Evolutionary conservation across 2,797 vertebrate species (phyloP).

Genomic region (Cyclura pinguis): DNA sequence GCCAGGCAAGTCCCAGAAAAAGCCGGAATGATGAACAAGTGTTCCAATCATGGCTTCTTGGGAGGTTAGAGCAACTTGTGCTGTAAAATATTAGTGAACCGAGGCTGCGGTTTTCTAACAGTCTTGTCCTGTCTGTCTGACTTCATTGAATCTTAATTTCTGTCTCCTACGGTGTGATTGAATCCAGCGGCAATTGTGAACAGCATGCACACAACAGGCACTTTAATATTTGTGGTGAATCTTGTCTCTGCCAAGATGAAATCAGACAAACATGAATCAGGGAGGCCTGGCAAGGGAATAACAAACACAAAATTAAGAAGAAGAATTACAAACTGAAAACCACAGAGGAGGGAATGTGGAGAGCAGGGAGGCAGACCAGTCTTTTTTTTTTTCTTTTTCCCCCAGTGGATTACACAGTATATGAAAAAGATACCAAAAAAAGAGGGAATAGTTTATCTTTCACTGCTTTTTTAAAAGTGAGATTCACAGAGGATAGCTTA

Average conservation of each 20-base stretch:
- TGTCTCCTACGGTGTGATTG: slow-evolving; percentile 30
- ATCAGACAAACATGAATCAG: slow-evolving; percentile 35
- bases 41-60: slow-evolving; percentile 43
- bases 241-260: slow-evolving; percentile 21
- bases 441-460: neutral
- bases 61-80: slow-evolving; percentile 40
- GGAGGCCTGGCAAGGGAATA: slow-evolving; percentile 2
- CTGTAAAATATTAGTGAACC: slow-evolving; percentile 43
- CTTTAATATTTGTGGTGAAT: slow-evolving; percentile 41
- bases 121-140: slow-evolving; percentile 32
- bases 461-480: neutral
- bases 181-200: slow-evolving; percentile 38
- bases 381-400: neutral
- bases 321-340: slow-evolving; percentile 33
- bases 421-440: neutral
- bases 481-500: neutral
- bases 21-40: slow-evolving; percentile 30
- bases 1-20: neutral
- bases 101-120: slow-evolving; percentile 28
- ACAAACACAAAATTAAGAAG: slow-evolving; percentile 31
- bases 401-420: neutral
- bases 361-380: neutral
- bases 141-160: slow-evolving; percentile 39
- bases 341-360: neutral
- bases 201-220: slow-evolving; percentile 26